Percentiles rank a stretch among this genome's conserved stretches.
These are phyloP conservation scores for Pterobdella sp. DNA, from an alignment of 2,888 invertebrate genomes.

Conservation along the genomic window DNA sequence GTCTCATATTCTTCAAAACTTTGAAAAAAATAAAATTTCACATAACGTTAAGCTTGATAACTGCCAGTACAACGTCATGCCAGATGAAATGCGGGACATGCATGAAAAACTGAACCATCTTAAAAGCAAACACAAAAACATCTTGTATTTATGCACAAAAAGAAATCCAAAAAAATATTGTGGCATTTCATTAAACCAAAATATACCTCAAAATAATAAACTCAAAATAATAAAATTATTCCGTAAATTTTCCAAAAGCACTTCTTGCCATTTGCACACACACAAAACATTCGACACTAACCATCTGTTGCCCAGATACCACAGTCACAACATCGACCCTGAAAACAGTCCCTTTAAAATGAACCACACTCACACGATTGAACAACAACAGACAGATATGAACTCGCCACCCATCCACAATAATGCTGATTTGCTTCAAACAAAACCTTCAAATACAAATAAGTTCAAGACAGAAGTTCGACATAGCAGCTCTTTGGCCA, in stretches of 20 bases:
- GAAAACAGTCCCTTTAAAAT: neutral
- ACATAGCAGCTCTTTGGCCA: conserved; percentile 19
- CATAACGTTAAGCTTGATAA: neutral
- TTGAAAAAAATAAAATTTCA: neutral
- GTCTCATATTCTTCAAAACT: neutral
- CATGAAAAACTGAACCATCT: too few relatives aligned
- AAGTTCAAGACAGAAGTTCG: conserved; percentile 7
- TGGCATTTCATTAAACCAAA: neutral
- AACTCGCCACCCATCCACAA: neutral
- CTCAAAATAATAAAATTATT: neutral
- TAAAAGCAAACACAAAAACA: neutral
- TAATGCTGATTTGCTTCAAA: neutral
- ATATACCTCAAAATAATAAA: neutral
- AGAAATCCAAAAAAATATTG: neutral
- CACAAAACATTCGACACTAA: neutral
- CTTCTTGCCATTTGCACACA: conserved; percentile 21
- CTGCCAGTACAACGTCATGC: neutral
- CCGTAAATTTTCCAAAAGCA: conserved; percentile 13
- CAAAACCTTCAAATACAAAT: too few relatives aligned
- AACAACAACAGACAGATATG: neutral
- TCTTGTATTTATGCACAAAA: neutral
- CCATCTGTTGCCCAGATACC: neutral
- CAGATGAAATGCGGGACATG: too few relatives aligned
- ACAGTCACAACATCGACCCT: neutral
- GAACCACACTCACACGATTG: neutral